These are phyloP conservation scores for Athripsodes cinereus DNA, from an alignment of 2,888 invertebrate species.

Conservation along the genomic window DNA sequence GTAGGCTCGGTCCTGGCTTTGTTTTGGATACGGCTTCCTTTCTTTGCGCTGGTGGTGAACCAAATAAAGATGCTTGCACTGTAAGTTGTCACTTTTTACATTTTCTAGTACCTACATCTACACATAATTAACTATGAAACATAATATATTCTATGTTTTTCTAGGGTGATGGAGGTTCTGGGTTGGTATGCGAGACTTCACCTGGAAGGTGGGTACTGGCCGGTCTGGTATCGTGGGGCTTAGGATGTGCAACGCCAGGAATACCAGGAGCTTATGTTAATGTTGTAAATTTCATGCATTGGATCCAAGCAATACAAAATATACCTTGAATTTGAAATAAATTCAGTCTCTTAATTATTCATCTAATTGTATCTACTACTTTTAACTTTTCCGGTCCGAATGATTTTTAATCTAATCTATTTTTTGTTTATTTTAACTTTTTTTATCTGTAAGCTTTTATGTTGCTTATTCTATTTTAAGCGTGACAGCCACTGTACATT, in stretches of 20 bases:
- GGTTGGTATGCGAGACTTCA: slow-evolving; percentile 55
- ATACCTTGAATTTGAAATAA: neutral
- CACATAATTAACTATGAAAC: neutral
- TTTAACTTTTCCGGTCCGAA: too few relatives aligned
- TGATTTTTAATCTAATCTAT: too few relatives aligned
- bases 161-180: slow-evolving; percentile 71
- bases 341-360: too few relatives aligned
- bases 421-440: too few relatives aligned
- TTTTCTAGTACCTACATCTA: neutral
- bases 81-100: slow-evolving; percentile 38
- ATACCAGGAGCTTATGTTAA: slow-evolving; percentile 77
- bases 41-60: slow-evolving; percentile 73
- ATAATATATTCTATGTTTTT: slow-evolving; percentile 28
- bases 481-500: too few relatives aligned
- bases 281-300: slow-evolving; percentile 58
- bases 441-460: too few relatives aligned
- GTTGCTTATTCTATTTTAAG: too few relatives aligned
- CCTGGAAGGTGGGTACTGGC: slow-evolving; percentile 54
- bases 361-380: too few relatives aligned
- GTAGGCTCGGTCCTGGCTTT: slow-evolving; percentile 59
- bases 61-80: slow-evolving; percentile 71
- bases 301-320: slow-evolving; percentile 48
- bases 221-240: slow-evolving; percentile 69
- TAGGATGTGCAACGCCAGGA: slow-evolving; percentile 62
- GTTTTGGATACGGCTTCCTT: slow-evolving; percentile 61